Evolutionary conservation across 2,113 vertebrate genomes (phyloP), one percentile per base, ranked within the genome.

Genomic region (Pseudorectes ferrugineus): DNA sequence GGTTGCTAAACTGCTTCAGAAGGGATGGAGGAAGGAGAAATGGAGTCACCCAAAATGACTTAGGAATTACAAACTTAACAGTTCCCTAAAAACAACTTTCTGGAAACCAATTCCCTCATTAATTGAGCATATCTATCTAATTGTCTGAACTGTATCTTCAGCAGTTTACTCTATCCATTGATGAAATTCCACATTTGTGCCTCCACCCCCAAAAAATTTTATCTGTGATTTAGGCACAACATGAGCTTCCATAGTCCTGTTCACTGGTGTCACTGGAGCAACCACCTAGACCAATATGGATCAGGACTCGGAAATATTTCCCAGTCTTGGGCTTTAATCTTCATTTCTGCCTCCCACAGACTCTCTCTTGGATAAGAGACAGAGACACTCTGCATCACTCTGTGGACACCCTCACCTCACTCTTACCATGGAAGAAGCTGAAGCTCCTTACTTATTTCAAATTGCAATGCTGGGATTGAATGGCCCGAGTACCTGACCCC

Each of bases 401-500:
- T 57, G 17, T 42, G 52, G 23, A 72, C 29, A 15, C 7, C 36
- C 36, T 85, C 63, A 57, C n/a, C 26, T 59, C 18, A 11, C 21
- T 61, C 8, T 42, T 71, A 42, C 14, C 33, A 8, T 9, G 33
- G 62, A 61, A 61, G 13, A 71, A 81, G 45, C 28, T 55, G 52
- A 66, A 66, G 22, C 10, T 51, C n/a, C 36, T 28, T 7, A 16
- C 52, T 61, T 62, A 46, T 14, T 67, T 43, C 1, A 2, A n/a
- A 57, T 10, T 62, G 22, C 4, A 15, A 3, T 40, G 20, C 10
- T 68, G 33, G 22, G 33, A 66, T 14, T n/a, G 49, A 78, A 63
- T 11, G 24, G 19, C 17, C 9, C 0, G 1, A 48, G 35, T 11
- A 46, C 10, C 22, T 10, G 4, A 1, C 11, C 10, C 16, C 16